Conservation (phyloP, 2,888 invertebrate species). For the Marasmarcha lunaedactyla region DNA sequence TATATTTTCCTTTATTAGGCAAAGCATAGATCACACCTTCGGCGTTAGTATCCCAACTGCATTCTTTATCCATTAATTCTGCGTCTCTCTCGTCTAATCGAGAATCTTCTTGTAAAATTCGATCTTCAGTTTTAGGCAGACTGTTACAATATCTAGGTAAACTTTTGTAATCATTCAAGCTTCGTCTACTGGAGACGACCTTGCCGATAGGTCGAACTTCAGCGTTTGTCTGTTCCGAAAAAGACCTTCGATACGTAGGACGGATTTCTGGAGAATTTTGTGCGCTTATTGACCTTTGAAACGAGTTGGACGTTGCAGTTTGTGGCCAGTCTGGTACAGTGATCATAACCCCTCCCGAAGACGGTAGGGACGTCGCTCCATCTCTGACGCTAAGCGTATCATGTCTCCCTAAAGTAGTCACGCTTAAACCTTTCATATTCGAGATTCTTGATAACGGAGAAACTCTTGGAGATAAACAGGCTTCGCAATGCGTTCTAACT, state of each 20-base stretch:
- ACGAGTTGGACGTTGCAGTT: slow-evolving; percentile 36
- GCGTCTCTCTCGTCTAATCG: slow-evolving; percentile 53
- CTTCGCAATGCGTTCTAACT: slow-evolving; percentile 76
- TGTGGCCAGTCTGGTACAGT: slow-evolving; percentile 75
- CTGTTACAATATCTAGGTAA: slow-evolving; percentile 46
- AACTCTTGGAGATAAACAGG: slow-evolving; percentile 78
- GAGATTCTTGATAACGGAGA: slow-evolving; percentile 44
- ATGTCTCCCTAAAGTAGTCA: slow-evolving; percentile 56
- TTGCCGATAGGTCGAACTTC: slow-evolving; percentile 48
- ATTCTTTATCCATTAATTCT: slow-evolving; percentile 68
- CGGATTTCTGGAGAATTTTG: slow-evolving; percentile 59
- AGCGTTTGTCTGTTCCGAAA: slow-evolving; percentile 53
- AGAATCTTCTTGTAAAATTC: slow-evolving; percentile 21
- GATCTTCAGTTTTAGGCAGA: slow-evolving; percentile 30
- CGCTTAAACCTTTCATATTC: slow-evolving; percentile 51
- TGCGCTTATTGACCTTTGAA: slow-evolving; percentile 49
- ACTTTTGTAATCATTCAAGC: slow-evolving; percentile 55
- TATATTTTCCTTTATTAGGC: slow-evolving; percentile 64
- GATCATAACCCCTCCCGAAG: slow-evolving; percentile 72
- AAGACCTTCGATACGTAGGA: slow-evolving; percentile 56
- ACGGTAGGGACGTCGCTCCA: slow-evolving; percentile 51
- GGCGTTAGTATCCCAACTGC: slow-evolving; percentile 69
- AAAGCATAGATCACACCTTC: slow-evolving; percentile 64
- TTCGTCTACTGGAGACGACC: slow-evolving; percentile 57
- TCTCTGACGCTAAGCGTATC: slow-evolving; percentile 42